phyloP scores from a whole-genome alignment of 2,113 vertebrate genomes.

The Crypturellus undulatus region DNA sequence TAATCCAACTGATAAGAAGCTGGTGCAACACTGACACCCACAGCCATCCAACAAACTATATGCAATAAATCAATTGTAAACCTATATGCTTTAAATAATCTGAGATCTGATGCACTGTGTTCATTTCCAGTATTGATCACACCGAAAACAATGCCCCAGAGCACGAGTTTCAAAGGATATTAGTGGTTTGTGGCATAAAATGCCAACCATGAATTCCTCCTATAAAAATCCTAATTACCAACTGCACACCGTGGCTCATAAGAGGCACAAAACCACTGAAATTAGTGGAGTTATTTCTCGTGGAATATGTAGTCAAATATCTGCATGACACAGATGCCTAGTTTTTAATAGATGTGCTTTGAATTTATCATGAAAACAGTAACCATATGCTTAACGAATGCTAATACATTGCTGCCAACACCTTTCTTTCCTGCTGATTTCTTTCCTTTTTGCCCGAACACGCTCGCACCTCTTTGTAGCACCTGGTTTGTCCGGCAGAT shows the following conservation, averaged over 20 bases:
- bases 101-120: background rate
- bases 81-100: background rate
- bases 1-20: background rate
- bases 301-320: background rate
- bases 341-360: background rate
- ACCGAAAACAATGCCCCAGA: background rate
- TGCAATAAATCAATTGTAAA: background rate
- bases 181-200: background rate
- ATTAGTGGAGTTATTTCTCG: background rate
- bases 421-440: background rate
- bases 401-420: background rate
- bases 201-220: background rate
- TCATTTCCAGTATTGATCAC: background rate
- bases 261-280: background rate
- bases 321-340: background rate
- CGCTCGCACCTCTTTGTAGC: background rate
- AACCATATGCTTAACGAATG: background rate
- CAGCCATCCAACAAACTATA: fast-evolving
- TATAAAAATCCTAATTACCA: background rate
- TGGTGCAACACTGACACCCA: background rate
- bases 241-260: background rate
- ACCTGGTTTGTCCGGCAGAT: background rate
- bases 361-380: background rate
- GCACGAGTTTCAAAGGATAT: background rate
- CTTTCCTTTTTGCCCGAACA: background rate